Conservation (phyloP, 2,888 invertebrate genomes). For the Xanthia icteritia region DNA sequence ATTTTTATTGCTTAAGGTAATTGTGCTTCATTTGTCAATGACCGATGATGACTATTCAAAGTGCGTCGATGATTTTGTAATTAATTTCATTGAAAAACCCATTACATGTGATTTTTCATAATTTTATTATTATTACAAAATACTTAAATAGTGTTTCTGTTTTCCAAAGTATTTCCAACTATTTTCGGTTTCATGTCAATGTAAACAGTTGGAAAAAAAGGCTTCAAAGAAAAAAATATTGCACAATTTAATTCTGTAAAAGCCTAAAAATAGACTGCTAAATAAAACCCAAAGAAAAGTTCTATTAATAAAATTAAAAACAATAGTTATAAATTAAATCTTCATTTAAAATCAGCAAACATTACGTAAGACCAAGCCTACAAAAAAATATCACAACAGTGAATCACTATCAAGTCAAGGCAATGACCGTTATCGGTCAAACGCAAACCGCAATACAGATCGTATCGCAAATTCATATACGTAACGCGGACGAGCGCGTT, state of each 20-base stretch:
- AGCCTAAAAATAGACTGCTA: background rate
- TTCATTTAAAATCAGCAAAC: slow-evolving; percentile 27
- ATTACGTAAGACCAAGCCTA: slow-evolving; percentile 35
- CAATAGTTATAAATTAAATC: background rate
- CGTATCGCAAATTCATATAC: slow-evolving; percentile 66
- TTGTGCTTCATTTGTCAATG: slow-evolving; percentile 37
- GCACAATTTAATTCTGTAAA: background rate
- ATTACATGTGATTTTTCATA: background rate
- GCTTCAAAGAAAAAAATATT: background rate
- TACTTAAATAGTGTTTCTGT: background rate
- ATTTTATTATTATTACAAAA: background rate
- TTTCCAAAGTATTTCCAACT: no score
- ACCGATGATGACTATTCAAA: background rate
- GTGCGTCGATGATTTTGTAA: background rate
- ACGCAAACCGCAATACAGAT: slow-evolving; percentile 68
- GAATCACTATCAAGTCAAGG: slow-evolving; percentile 66
- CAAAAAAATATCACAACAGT: slow-evolving; percentile 59
- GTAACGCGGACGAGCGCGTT: slow-evolving; percentile 60
- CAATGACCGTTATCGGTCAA: slow-evolving; percentile 78
- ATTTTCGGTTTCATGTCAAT: background rate
- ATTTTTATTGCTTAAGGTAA: slow-evolving; percentile 47
- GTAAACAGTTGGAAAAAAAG: background rate
- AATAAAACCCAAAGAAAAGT: background rate
- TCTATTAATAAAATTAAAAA: background rate
- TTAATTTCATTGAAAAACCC: background rate